These are phyloP conservation scores for Aphidoletes aphidimyza DNA, from an alignment of 2,888 invertebrate genomes.

Conservation along the genomic window DNA sequence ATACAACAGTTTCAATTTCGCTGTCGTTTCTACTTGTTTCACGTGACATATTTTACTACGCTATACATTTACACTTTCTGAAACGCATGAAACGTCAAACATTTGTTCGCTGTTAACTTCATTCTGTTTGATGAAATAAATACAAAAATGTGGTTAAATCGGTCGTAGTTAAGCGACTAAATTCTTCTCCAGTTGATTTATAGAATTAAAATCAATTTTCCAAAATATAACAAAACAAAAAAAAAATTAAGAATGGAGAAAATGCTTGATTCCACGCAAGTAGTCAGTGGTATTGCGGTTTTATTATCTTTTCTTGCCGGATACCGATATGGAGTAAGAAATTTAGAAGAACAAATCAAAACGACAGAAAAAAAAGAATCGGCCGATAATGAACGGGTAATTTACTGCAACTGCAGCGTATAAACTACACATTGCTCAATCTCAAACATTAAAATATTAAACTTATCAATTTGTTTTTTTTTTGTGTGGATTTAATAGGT, in stretches of 20 bases:
- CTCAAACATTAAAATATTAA: neutral
- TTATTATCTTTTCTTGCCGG: constrained; percentile 66
- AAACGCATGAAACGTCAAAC: constrained; percentile 11
- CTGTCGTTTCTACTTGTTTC: neutral
- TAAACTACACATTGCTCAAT: neutral
- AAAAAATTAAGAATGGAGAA: neutral
- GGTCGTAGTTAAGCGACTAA: neutral
- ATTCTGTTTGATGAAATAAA: neutral
- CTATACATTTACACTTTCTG: neutral
- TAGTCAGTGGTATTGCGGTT: constrained; percentile 65
- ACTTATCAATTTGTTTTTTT: neutral
- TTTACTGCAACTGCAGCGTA: neutral
- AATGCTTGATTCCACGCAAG: constrained; percentile 60
- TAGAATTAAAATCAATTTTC: neutral
- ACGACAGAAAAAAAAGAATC: constrained; percentile 55
- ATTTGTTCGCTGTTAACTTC: neutral
- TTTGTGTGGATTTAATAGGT: too few relatives aligned
- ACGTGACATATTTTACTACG: constrained; percentile 12
- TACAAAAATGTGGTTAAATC: constrained; percentile 17
- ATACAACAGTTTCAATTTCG: constrained; percentile 15
- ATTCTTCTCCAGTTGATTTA: neutral
- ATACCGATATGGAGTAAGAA: constrained; percentile 64
- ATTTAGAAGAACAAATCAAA: constrained; percentile 31
- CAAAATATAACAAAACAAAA: neutral
- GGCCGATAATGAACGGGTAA: neutral